phyloP scores from a whole-genome alignment of 2,797 vertebrate genomes.

The Leptatherina wallacei region DNA sequence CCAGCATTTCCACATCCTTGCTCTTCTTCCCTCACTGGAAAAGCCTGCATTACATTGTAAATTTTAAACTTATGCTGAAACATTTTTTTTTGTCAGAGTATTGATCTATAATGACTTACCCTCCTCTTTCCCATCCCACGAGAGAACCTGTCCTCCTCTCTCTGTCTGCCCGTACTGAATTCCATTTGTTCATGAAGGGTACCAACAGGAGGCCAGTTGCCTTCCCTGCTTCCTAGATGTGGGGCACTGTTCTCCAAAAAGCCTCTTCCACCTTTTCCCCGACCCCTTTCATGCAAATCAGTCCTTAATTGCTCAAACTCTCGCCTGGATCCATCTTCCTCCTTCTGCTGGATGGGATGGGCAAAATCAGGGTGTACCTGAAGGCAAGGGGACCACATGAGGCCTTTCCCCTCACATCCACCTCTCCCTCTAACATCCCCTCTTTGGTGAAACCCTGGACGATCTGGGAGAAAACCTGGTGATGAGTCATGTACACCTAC shows the following conservation, averaged over 20 bases:
- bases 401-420: constrained; percentile 56
- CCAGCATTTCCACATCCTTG: constrained; percentile 49
- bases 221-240: constrained; percentile 61
- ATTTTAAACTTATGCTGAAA: not conserved
- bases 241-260: constrained; percentile 64
- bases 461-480: constrained; percentile 59
- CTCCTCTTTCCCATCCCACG: constrained; percentile 68
- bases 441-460: constrained; percentile 68
- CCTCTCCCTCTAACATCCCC: constrained; percentile 56
- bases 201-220: constrained; percentile 52
- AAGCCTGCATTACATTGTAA: constrained; percentile 54
- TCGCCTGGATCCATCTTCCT: constrained; percentile 66
- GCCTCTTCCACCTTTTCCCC: constrained; percentile 63
- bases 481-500: constrained; percentile 59
- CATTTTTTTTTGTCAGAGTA: not conserved
- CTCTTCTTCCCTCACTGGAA: constrained; percentile 67
- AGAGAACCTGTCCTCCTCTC: constrained; percentile 74
- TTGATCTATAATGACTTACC: constrained; percentile 57
- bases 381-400: constrained; percentile 52
- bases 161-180: constrained; percentile 49
- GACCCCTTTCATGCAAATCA: constrained; percentile 58
- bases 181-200: constrained; percentile 68
- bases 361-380: constrained; percentile 54
- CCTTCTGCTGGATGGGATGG: constrained; percentile 60
- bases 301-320: constrained; percentile 69